These are phyloP conservation scores for Neopipo cinnamomea DNA, from an alignment of 2,113 vertebrate species.

Conservation along the genomic window DNA sequence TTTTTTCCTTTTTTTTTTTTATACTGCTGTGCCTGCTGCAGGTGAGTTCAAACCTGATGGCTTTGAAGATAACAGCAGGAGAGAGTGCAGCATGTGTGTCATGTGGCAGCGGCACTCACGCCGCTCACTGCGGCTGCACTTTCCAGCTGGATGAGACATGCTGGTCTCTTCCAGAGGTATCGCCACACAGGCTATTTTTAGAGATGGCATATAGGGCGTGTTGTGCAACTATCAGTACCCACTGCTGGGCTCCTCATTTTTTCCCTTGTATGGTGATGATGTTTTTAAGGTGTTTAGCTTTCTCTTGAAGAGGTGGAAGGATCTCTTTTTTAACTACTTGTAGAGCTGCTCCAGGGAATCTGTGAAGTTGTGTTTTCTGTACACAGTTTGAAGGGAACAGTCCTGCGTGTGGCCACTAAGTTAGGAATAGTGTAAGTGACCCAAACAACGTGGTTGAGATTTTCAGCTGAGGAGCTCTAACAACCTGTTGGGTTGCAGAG, in stretches of 20 bases:
- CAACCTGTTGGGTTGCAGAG: background rate
- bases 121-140: background rate
- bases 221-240: conserved; percentile 1
- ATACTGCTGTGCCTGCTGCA: background rate
- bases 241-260: conserved; percentile 11
- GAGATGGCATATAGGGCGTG: background rate
- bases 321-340: background rate
- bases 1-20: background rate
- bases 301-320: background rate
- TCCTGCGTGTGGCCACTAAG: background rate
- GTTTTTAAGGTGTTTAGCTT: conserved; percentile 25
- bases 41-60: conserved; percentile 1
- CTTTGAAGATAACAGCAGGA: conserved; percentile 31
- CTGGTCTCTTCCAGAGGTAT: conserved; percentile 32
- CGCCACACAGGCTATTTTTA: background rate
- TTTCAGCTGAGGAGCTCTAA: background rate
- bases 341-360: background rate
- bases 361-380: background rate
- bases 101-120: background rate
- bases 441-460: background rate
- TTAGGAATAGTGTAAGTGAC: background rate
- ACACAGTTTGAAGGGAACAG: background rate
- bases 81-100: background rate
- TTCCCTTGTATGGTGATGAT: conserved; percentile 51
- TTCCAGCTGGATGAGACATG: background rate